A percentile compares a stretch with the other conserved stretches of the same genome.
Evolutionary conservation across 2,113 vertebrate genomes (phyloP).

Genomic region (Thymallus thymallus): DNA sequence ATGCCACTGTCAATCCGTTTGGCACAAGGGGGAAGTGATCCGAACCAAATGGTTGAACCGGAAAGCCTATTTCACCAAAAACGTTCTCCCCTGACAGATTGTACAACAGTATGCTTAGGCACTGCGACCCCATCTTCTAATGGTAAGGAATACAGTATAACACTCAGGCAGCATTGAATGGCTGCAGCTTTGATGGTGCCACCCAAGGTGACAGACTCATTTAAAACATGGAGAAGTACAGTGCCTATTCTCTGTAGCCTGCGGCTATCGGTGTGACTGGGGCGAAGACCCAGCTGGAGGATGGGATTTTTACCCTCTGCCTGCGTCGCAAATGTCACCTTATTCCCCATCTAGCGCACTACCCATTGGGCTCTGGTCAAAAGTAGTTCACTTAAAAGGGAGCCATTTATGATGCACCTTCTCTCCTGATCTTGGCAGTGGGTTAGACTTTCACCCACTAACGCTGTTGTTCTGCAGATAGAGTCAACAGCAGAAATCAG

Average conservation of each 20-base stretch:
- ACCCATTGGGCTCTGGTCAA: too few relatives aligned
- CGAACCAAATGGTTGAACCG: neutral
- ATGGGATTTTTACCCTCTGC: neutral
- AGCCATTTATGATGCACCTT: neutral
- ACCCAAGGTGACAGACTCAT: neutral
- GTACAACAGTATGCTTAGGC: neutral
- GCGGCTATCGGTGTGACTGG: neutral
- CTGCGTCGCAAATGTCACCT: neutral
- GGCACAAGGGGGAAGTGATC: neutral
- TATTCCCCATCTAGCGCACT: too few relatives aligned
- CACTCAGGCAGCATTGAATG: neutral
- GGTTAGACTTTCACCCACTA: constrained; percentile 1
- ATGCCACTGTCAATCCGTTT: too few relatives aligned
- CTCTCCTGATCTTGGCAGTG: constrained; percentile 6
- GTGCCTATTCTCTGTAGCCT: neutral
- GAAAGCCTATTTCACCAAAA: neutral
- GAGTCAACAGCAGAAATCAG: neutral
- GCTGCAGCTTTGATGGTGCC: constrained; percentile 1
- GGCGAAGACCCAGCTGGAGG: neutral
- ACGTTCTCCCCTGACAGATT: neutral
- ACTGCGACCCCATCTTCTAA: neutral
- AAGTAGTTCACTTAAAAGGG: too few relatives aligned
- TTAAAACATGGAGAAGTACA: constrained; percentile 2
- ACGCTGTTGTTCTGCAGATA: neutral
- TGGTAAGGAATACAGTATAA: neutral